phyloP scores from a whole-genome alignment of 2,113 vertebrate species.

The Machaerirhynchus nigripectus region DNA sequence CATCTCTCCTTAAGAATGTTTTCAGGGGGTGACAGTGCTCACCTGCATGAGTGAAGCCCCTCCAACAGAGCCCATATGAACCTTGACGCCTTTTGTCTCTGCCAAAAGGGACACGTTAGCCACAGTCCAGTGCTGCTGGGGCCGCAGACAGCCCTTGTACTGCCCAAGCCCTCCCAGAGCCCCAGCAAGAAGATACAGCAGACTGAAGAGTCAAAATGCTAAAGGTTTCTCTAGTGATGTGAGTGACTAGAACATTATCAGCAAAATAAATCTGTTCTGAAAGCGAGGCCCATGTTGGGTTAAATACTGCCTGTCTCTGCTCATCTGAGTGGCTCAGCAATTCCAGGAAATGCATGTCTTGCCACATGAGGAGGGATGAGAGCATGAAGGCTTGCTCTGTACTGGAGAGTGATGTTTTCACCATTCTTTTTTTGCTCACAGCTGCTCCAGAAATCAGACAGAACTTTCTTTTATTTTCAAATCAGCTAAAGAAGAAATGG shows the following conservation, averaged over 20 bases:
- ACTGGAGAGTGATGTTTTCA: fast-evolving
- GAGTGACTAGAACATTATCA: background rate
- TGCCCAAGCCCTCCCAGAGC: background rate
- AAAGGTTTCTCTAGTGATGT: background rate
- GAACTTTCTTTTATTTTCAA: background rate
- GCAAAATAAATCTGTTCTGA: background rate
- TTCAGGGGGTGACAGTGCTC: background rate
- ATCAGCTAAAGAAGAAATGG: background rate
- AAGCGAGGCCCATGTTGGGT: background rate
- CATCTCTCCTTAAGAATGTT: background rate
- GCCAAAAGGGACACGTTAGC: background rate
- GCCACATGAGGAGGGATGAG: background rate
- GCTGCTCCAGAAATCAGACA: background rate
- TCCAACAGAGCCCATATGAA: background rate
- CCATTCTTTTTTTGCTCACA: background rate
- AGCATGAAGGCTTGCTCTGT: background rate
- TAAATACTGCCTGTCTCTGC: background rate
- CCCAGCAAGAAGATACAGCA: background rate
- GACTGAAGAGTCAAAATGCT: background rate
- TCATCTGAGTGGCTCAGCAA: background rate
- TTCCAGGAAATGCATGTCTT: background rate
- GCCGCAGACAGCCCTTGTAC: background rate
- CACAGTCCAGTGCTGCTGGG: background rate
- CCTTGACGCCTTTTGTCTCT: background rate
- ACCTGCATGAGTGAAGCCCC: background rate